Evolutionary conservation across 2,113 vertebrate species (phyloP).

Genomic region (Trachemys scripta): DNA sequence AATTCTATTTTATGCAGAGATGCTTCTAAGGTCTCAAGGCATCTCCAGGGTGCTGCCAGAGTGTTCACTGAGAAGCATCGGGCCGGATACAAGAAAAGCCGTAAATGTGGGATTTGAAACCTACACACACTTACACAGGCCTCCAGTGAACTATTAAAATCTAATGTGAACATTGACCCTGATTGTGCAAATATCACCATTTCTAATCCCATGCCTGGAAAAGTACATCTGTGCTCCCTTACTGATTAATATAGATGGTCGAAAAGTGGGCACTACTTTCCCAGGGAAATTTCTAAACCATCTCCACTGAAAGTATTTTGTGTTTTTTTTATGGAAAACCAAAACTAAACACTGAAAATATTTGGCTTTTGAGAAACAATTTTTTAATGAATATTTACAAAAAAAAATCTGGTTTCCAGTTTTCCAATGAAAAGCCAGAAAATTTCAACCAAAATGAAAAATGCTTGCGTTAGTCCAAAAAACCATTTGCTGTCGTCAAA

Average conservation of each 20-base stretch:
- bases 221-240: slow-evolving; percentile 4
- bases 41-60: background rate
- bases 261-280: background rate
- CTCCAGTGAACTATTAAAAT: background rate
- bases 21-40: background rate
- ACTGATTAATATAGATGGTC: background rate
- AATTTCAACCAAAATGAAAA: background rate
- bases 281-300: background rate
- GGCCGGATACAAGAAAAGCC: background rate
- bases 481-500: background rate
- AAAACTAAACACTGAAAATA: background rate
- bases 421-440: background rate
- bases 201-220: background rate
- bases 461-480: background rate
- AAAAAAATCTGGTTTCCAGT: background rate
- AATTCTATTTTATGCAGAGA: background rate
- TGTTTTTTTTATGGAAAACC: background rate
- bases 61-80: background rate
- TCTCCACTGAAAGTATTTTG: background rate
- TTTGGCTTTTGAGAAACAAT: background rate
- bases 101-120: background rate
- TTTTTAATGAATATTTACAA: background rate
- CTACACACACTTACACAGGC: background rate
- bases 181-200: background rate
- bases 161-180: background rate